Evolutionary conservation across 2,113 vertebrate species (phyloP).

Genomic region (Rhinolophus sinicus): DNA sequence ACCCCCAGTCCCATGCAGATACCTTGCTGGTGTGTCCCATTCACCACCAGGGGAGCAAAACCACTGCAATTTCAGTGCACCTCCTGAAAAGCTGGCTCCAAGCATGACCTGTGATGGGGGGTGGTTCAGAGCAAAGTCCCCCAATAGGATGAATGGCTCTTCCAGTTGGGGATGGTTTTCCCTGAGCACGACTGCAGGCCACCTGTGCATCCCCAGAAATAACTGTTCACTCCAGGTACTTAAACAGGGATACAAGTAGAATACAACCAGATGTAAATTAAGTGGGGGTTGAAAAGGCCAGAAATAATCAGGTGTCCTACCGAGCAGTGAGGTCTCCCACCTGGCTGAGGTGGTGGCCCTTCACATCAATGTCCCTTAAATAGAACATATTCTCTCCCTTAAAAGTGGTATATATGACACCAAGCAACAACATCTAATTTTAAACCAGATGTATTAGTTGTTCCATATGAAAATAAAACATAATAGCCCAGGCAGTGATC

Average conservation of each 20-base stretch:
- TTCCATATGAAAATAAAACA: background rate
- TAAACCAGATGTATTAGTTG: background rate
- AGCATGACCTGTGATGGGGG: background rate
- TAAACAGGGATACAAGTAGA: background rate
- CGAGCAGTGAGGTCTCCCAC: background rate
- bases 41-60: background rate
- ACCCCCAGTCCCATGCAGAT: background rate
- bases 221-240: background rate
- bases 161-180: background rate
- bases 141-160: background rate
- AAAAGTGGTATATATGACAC: background rate
- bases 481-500: background rate
- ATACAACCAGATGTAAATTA: background rate
- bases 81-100: background rate
- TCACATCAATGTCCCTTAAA: background rate
- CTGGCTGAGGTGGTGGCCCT: background rate
- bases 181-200: background rate
- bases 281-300: background rate
- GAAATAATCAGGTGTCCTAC: background rate
- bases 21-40: background rate
- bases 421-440: slow-evolving; percentile 6
- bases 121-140: background rate
- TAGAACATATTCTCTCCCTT: background rate
- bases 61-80: background rate
- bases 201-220: background rate